phyloP scores from a whole-genome alignment of 2,797 vertebrate species.

The Hephaestus fuliginosus region DNA sequence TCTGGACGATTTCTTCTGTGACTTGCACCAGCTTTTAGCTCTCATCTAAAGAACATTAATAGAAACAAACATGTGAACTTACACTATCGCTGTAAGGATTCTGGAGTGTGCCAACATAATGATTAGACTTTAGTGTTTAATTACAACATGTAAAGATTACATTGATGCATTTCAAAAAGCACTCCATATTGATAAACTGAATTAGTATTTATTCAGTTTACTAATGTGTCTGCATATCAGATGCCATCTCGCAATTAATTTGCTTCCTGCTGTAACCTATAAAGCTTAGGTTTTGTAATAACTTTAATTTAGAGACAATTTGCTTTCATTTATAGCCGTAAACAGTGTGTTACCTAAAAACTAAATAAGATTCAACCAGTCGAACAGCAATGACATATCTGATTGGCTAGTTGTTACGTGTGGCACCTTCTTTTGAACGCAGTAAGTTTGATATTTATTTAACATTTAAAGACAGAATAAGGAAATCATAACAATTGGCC shows the following conservation, averaged over 20 bases:
- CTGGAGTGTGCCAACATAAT: neutral
- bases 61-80: neutral
- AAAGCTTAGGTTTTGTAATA: neutral
- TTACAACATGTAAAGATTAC: neutral
- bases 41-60: neutral
- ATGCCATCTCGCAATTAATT: neutral
- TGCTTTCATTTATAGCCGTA: neutral
- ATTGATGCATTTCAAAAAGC: neutral
- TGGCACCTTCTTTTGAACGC: neutral
- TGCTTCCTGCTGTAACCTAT: neutral
- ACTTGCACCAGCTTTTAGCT: constrained; percentile 33
- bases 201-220: neutral
- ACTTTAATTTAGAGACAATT: neutral
- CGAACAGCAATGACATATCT: neutral
- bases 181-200: neutral
- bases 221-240: neutral
- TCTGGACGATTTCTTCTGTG: constrained; percentile 31
- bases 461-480: neutral
- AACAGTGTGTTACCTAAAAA: neutral
- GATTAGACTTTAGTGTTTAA: neutral
- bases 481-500: too few species aligned
- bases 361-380: neutral
- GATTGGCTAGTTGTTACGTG: neutral
- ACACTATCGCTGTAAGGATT: neutral
- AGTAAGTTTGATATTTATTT: neutral